Evolutionary conservation across 2,888 invertebrate genomes (phyloP), one percentile per base, ranked within the genome.

Genomic region (Metacarcinus magister): DNA sequence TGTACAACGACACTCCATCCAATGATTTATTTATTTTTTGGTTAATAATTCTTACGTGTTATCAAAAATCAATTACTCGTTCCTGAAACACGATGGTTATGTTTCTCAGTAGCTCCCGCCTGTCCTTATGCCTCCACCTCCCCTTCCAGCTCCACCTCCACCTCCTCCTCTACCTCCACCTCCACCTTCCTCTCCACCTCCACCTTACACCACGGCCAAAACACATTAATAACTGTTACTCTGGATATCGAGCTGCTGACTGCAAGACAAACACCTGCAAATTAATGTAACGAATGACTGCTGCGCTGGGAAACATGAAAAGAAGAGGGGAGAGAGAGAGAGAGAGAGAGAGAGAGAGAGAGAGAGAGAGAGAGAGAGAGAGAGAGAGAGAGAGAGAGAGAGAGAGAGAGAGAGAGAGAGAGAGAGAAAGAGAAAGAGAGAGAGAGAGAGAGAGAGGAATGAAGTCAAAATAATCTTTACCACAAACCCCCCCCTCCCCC

Each of bases 241-340:
- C 82, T 28, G 32, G 82, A 82, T 82, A 82, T 82, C 28, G 82
- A 82, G 32, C 82, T 32, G 28, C 82, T 82, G 82, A 82, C 32
- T 82, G 82, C 82, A 82, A 82, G 32, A 32, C 82, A 82, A 82
- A 82, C 82, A 82, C 82, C 82, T 82, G 32, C 32, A 82, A 82
- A 82, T 82, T 32, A 82, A 82, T 32, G 32, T 32, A 82, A 82
- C 82, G 7, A 28, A 82, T 82, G 82, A 82, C 82, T n/a, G 32
- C 0, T 1, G 28, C 28, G 82, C 10, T 4, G 3, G 82, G 82
- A 28, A 28, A 82, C 82, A 4, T 82, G 82, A 82, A 82, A 32
- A 4, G 19, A n/a, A n/a, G 5, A 23, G n/a, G 3, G 7, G 28
- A 75, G 16, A 32, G 32, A 5, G 82, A 8, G 0, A 32, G 82